A percentile compares a stretch with the other conserved stretches of the same genome.
phyloP scores from a whole-genome alignment of 2,797 vertebrate genomes.

The Helarctos malayanus region DNA sequence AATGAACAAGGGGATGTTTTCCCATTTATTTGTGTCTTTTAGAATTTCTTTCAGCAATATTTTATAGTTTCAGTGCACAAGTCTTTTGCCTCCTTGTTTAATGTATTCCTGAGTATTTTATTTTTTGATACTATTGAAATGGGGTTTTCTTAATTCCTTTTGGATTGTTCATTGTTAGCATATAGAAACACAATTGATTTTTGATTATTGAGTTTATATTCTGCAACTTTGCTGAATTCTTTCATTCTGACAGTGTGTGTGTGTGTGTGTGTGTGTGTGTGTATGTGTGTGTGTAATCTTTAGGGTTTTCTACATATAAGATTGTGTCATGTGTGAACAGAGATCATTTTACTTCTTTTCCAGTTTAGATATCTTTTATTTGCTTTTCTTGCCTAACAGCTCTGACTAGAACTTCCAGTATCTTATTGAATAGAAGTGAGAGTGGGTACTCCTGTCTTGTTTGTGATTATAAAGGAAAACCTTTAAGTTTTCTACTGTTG shows the following conservation, averaged over 20 bases:
- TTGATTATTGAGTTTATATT: neutral
- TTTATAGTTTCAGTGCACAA: neutral
- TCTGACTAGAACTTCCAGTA: neutral
- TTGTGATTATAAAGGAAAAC: neutral
- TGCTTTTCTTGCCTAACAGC: neutral
- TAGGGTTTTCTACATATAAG: neutral
- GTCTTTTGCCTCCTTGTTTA: neutral
- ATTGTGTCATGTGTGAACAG: neutral
- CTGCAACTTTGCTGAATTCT: neutral
- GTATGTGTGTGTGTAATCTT: neutral
- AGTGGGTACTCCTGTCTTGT: neutral
- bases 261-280: neutral
- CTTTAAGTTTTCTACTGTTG: neutral
- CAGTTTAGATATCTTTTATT: neutral
- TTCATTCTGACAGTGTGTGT: neutral
- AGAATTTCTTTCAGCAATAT: neutral
- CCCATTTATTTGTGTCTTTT: neutral
- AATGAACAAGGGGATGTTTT: neutral
- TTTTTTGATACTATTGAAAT: neutral
- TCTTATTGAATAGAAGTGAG: neutral
- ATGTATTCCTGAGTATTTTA: neutral
- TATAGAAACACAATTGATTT: neutral
- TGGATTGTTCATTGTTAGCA: neutral
- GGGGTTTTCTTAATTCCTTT: neutral
- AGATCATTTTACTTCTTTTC: neutral